Percentiles rank a stretch among this genome's conserved stretches.
phyloP scores from a whole-genome alignment of 2,797 vertebrate genomes.

The Enteromius viviparus region DNA sequence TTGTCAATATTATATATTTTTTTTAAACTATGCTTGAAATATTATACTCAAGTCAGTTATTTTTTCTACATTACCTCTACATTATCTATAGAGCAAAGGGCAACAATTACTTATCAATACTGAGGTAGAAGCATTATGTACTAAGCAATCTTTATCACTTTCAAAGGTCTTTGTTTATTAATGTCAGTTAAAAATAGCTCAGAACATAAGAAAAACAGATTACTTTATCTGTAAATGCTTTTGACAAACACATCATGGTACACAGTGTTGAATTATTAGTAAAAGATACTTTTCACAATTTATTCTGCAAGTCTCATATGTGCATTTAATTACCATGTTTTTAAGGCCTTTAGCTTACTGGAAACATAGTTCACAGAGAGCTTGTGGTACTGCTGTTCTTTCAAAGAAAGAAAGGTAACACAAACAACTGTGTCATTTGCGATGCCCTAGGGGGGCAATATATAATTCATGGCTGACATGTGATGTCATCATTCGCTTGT shows the following conservation, averaged over 20 bases:
- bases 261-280: conserved; percentile 54
- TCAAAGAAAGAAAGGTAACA: conserved; percentile 3
- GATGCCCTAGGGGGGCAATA: conserved; percentile 25
- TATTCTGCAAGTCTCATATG: conserved; percentile 35
- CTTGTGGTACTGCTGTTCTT: neutral
- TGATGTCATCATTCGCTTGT: conserved; percentile 34
- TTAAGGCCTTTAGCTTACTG: conserved; percentile 18
- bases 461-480: conserved; percentile 40
- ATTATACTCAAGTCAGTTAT: conserved; percentile 31
- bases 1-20: neutral
- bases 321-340: conserved; percentile 16
- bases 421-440: conserved; percentile 37
- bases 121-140: conserved; percentile 6
- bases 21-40: neutral
- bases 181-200: conserved; percentile 67
- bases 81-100: conserved; percentile 15
- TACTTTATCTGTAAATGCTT: neutral
- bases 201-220: conserved; percentile 50
- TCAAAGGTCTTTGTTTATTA: conserved; percentile 63
- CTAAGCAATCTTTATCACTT: neutral
- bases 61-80: neutral
- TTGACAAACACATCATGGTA: conserved; percentile 60
- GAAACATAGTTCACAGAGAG: neutral
- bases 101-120: neutral
- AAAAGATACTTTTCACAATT: conserved; percentile 42